Conservation (phyloP, 2,888 invertebrate species). For the Spisula subtruncata region DNA sequence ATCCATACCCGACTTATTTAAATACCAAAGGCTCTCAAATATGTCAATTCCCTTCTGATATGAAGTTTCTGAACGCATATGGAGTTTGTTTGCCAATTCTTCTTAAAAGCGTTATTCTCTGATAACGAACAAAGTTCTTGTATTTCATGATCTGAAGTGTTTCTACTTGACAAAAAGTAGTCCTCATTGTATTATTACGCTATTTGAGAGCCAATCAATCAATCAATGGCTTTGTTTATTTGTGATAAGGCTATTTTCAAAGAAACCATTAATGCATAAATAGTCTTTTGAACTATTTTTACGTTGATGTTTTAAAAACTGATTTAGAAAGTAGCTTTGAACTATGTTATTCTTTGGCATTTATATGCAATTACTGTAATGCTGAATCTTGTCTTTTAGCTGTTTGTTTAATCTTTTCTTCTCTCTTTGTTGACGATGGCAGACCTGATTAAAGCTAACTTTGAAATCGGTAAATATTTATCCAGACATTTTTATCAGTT, state of each 20-base stretch:
- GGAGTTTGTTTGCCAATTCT: neutral
- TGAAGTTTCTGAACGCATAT: neutral
- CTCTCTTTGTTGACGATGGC: too few relatives aligned
- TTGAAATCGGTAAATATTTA: too few relatives aligned
- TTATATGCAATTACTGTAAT: too few relatives aligned
- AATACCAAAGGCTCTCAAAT: conserved; percentile 9
- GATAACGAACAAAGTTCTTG: conserved; percentile 10
- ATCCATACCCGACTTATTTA: neutral
- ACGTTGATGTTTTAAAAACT: neutral
- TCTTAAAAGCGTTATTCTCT: neutral
- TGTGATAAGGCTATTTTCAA: neutral
- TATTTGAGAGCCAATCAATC: conserved; percentile 4
- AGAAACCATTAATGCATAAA: neutral
- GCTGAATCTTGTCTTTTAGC: too few relatives aligned
- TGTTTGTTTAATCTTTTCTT: too few relatives aligned
- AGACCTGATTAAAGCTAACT: too few relatives aligned
- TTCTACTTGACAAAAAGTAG: conserved; percentile 26
- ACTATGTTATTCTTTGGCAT: too few relatives aligned
- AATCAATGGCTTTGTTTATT: conserved; percentile 1
- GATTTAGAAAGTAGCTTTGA: neutral
- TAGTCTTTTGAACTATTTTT: neutral
- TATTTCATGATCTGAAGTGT: neutral
- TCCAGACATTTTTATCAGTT: too few relatives aligned
- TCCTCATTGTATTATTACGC: conserved; percentile 1
- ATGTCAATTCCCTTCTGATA: neutral